These are phyloP conservation scores for Eclectus roratus DNA, from an alignment of 2,113 vertebrate species.

Conservation along the genomic window DNA sequence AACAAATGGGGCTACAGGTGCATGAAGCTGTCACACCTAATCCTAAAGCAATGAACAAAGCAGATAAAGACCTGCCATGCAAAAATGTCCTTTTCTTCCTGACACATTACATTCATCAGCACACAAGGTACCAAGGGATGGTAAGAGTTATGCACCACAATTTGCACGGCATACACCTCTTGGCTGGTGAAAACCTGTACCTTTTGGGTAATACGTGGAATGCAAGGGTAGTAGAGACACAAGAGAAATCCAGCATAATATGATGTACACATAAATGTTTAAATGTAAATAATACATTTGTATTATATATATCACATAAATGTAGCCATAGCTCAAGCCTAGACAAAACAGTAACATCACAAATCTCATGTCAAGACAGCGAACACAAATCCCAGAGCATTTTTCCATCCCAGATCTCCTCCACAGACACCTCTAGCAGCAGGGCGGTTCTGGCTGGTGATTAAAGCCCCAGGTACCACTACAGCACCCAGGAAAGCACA, in stretches of 20 bases:
- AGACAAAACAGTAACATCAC: not conserved
- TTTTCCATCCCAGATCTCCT: not conserved
- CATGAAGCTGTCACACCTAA: not conserved
- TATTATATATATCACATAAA: not conserved
- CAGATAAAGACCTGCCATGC: not conserved
- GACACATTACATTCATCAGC: not conserved
- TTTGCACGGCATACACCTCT: not conserved
- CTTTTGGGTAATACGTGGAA: not conserved
- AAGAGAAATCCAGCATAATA: not conserved
- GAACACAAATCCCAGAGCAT: not conserved
- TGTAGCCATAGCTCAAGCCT: not conserved
- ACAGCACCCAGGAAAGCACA: accelerated
- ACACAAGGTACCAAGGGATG: not conserved
- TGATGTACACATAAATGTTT: too few species aligned
- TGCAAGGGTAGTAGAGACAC: not conserved
- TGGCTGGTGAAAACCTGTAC: not conserved
- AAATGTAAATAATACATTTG: too few species aligned
- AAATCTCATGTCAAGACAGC: not conserved
- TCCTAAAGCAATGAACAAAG: not conserved
- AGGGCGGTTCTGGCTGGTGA: accelerated
- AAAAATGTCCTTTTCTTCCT: not conserved
- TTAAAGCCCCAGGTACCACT: accelerated
- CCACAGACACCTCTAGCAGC: accelerated
- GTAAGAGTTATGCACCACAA: not conserved
- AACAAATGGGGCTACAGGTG: not conserved